These are phyloP conservation scores for Oceanodroma tethys DNA, from an alignment of 2,113 vertebrate genomes.

Conservation along the genomic window DNA sequence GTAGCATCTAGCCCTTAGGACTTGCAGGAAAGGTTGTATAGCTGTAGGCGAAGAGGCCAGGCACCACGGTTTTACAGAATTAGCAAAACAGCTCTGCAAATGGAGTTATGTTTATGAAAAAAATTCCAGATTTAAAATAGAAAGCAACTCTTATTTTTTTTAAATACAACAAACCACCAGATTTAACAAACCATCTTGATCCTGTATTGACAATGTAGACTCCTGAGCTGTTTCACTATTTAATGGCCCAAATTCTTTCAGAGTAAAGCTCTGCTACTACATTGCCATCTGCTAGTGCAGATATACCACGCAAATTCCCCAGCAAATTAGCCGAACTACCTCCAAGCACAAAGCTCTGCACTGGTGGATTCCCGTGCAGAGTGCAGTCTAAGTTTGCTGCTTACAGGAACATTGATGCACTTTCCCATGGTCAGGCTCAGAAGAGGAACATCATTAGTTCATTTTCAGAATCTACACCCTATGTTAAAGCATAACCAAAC, in stretches of 20 bases:
- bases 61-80: not conserved
- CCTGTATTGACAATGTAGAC: not conserved
- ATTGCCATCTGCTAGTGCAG: not conserved
- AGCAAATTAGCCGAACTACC: not conserved
- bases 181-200: not conserved
- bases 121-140: not conserved
- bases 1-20: not conserved
- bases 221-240: not conserved
- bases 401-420: not conserved
- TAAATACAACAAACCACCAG: not conserved
- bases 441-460: not conserved
- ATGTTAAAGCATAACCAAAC: not conserved
- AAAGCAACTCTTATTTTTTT: not conserved
- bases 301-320: not conserved
- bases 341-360: not conserved
- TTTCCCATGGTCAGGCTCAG: not conserved
- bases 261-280: not conserved
- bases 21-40: not conserved
- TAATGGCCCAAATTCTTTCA: not conserved
- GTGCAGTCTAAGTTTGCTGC: not conserved
- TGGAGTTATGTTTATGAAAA: not conserved
- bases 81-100: not conserved
- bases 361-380: not conserved
- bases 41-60: not conserved
- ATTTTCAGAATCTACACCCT: not conserved